Evolutionary conservation across 2,888 invertebrate species (phyloP).

Genomic region (Pharmacophagus antenor): DNA sequence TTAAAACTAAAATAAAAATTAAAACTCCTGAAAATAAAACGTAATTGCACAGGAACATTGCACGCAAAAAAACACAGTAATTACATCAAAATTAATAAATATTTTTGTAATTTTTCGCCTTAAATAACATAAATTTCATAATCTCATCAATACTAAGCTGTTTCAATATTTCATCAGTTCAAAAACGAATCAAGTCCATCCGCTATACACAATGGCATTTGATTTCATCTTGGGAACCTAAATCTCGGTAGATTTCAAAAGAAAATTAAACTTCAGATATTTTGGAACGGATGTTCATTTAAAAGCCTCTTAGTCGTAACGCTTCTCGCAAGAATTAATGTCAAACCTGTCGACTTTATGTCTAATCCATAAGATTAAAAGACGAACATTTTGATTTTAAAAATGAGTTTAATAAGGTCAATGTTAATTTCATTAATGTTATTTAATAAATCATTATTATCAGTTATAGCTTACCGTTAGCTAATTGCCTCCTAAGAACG

Average conservation of each 20-base stretch:
- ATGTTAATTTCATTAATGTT: no score
- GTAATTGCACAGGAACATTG: no score
- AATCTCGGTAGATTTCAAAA: conserved; percentile 11
- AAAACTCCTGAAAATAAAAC: no score
- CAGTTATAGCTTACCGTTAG: no score
- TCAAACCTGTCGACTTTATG: neutral
- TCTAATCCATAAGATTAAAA: neutral
- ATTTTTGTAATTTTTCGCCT: neutral
- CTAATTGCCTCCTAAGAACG: no score
- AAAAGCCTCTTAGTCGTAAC: conserved; percentile 12
- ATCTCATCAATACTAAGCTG: neutral
- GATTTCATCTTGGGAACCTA: conserved; percentile 11
- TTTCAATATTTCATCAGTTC: neutral
- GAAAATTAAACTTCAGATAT: conserved; percentile 25
- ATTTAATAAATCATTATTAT: no score
- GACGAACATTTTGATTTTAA: no score
- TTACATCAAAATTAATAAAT: no score
- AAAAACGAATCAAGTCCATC: conserved; percentile 6
- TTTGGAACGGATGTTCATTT: conserved; percentile 11
- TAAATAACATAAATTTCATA: no score
- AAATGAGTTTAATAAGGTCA: no score
- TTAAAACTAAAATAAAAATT: no score
- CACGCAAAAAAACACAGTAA: no score
- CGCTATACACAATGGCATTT: conserved; percentile 10
- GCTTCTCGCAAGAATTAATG: conserved; percentile 3